A percentile compares a stretch with the other conserved stretches of the same genome.
These are phyloP conservation scores for Tringa solitaria DNA, from an alignment of 2,113 vertebrate species.

Conservation along the genomic window DNA sequence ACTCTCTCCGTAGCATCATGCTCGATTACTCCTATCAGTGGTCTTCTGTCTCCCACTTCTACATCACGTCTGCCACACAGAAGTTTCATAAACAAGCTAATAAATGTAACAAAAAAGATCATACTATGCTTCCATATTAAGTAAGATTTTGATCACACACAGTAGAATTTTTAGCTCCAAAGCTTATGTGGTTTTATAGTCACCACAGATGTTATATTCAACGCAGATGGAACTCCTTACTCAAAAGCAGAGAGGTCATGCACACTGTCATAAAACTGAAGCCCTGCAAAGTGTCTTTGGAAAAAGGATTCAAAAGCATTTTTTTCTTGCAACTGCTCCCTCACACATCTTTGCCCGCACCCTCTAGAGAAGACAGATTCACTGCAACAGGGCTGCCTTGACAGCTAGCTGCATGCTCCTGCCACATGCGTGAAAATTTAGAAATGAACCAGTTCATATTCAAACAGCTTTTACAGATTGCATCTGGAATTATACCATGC, in stretches of 20 bases:
- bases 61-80: background rate
- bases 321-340: background rate
- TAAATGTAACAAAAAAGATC: background rate
- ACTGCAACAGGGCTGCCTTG: background rate
- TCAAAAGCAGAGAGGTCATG: background rate
- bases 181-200: background rate
- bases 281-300: accelerated
- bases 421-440: background rate
- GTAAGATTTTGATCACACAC: background rate
- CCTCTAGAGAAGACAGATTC: background rate
- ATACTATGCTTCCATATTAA: background rate
- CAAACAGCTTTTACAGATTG: background rate
- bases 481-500: background rate
- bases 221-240: background rate
- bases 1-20: background rate
- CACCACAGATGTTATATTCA: background rate
- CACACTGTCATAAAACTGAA: background rate
- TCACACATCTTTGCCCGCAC: background rate
- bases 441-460: background rate
- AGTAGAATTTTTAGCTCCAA: background rate
- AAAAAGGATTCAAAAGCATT: background rate
- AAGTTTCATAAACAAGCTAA: background rate
- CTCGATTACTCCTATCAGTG: background rate
- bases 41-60: background rate
- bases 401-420: background rate